phyloP scores from a whole-genome alignment of 2,797 vertebrate species.

The Scyliorhinus canicula region DNA sequence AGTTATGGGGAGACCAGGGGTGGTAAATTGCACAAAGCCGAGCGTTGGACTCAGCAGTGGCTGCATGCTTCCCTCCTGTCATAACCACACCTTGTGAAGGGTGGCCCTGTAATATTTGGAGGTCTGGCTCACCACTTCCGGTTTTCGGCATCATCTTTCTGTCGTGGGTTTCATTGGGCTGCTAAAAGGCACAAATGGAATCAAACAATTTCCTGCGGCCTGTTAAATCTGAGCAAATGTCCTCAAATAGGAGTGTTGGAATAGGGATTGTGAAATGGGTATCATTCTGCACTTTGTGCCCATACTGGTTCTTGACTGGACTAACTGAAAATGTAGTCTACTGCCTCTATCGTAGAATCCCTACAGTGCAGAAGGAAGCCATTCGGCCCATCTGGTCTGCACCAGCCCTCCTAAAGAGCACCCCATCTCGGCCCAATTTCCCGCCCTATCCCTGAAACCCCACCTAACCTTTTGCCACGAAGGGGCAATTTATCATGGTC shows the following conservation, averaged over 20 bases:
- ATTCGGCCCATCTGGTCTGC: too few species aligned
- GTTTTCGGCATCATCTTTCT: not conserved
- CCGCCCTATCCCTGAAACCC: too few species aligned
- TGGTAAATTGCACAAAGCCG: not conserved
- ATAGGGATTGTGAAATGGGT: not conserved
- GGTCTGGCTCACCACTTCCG: not conserved
- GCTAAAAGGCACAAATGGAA: not conserved
- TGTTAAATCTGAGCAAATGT: not conserved
- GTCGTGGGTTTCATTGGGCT: not conserved
- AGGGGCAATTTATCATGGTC: too few species aligned
- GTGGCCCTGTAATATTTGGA: not conserved
- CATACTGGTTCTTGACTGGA: not conserved
- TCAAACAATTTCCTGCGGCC: not conserved
- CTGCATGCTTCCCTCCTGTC: too few species aligned
- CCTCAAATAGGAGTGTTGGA: not conserved
- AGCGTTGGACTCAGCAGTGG: not conserved
- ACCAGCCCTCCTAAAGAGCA: too few species aligned
- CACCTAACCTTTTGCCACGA: too few species aligned
- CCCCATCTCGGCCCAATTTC: too few species aligned
- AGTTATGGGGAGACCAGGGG: not conserved
- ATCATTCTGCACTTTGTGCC: not conserved
- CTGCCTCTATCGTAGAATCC: too few species aligned
- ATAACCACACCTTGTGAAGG: not conserved
- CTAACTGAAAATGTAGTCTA: not conserved
- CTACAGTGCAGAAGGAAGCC: too few species aligned